Evolutionary conservation across 2,797 vertebrate genomes (phyloP).

Genomic region (Lycodopsis pacificus): DNA sequence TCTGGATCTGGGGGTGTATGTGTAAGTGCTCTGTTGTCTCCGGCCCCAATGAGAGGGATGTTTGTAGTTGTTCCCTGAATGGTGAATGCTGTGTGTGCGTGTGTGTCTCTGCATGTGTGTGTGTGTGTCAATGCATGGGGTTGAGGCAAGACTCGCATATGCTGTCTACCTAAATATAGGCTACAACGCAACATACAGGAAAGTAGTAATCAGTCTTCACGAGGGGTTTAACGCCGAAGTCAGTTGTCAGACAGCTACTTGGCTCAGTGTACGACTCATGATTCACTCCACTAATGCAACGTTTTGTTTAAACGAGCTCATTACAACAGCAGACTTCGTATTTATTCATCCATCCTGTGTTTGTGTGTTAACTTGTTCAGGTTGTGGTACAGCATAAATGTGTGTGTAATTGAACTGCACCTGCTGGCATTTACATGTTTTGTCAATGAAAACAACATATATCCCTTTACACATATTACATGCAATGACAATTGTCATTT

Average conservation of each 20-base stretch:
- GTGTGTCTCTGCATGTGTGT: background rate
- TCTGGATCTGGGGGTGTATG: conserved; percentile 70
- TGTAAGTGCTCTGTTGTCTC: conserved; percentile 78
- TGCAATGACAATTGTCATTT: no score
- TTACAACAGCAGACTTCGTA: background rate
- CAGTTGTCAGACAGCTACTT: background rate
- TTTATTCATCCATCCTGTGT: conserved; percentile 6
- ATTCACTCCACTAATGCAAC: background rate
- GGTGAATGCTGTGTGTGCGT: conserved; percentile 50
- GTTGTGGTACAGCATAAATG: background rate
- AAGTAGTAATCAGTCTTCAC: conserved; percentile 7
- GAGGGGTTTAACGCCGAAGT: background rate
- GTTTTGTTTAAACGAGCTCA: conserved; percentile 7
- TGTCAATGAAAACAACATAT: background rate
- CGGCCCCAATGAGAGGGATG: conserved; percentile 68
- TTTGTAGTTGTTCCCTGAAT: conserved; percentile 73
- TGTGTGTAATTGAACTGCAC: background rate
- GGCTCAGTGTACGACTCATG: background rate
- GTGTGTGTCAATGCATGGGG: conserved; percentile 14
- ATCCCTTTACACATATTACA: no score
- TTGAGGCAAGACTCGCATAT: conserved; percentile 49
- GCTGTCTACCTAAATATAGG: conserved; percentile 60
- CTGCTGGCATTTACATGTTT: background rate
- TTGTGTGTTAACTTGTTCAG: background rate
- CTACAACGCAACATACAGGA: conserved; percentile 35